Evolutionary conservation across 2,888 invertebrate species (phyloP), one percentile per base, ranked within the genome.

Genomic region (Teleiodes luculella): DNA sequence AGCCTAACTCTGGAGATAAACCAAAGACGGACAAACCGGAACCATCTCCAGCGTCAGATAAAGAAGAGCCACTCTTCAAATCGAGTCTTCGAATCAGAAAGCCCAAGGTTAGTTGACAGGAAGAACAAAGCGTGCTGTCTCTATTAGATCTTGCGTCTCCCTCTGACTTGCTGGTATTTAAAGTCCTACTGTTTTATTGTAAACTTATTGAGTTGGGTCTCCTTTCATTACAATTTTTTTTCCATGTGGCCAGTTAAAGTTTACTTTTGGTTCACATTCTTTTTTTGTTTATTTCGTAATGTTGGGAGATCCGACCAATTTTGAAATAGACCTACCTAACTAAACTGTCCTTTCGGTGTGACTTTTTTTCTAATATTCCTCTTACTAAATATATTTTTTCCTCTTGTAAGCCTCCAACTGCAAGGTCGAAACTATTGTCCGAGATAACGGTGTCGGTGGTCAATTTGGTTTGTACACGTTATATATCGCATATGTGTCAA

Each of bases 361-460:
- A 63, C 65, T 58, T 35, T 24, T 24, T 24, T 24, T 24, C 24
- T 13, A 61, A 58, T 62, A 61, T 70, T 70, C 60, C 66, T 72
- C 60, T 60, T 77, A 82, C 71, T 85, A 75, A 84, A 85, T 72
- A 41, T 65, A 67, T 78, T 66, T 81, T 83, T 72, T 85, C 80
- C 78, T 84, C 65, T 82, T 80, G 65, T 80, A 86, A 87, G 87
- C 85, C 80, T 80, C 76, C 86, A 67, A 74, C 75, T 65, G 79
- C 87, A 76, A 86, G 86, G 80, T 86, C 88, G 64, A 86, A 87
- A 85, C 81, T 87, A 59, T 83, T 86, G 69, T 87, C 88, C 66
- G 89, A 79, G 74, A 87, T 89, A 61, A 89, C 89, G 80, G 89
- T 89, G 80, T 89, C 89, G 72, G 89, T 89, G 79, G 89, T 89